phyloP scores from a whole-genome alignment of 2,113 vertebrate species.

The Dicaeum eximium region DNA sequence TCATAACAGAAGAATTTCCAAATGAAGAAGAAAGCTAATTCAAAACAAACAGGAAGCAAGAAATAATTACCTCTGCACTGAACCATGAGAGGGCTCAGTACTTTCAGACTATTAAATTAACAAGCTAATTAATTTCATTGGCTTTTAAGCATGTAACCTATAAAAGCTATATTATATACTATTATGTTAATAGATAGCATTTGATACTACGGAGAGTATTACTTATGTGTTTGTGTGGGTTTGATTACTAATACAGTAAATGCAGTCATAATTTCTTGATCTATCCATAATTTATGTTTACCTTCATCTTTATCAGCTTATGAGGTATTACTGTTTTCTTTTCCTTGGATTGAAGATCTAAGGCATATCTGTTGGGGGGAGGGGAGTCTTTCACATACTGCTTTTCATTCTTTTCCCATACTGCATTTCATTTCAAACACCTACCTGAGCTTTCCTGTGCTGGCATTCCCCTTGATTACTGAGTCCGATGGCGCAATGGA shows the following conservation, averaged over 20 bases:
- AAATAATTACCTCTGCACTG: not conserved
- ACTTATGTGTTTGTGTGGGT: not conserved
- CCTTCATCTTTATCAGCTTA: not conserved
- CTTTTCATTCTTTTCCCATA: not conserved
- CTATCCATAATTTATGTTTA: not conserved
- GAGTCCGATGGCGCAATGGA: not conserved
- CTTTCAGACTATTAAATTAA: not conserved
- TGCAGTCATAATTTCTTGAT: not conserved
- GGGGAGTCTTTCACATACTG: not conserved
- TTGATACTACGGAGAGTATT: not conserved
- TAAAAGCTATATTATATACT: not conserved
- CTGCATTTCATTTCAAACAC: not conserved
- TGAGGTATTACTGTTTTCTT: not conserved
- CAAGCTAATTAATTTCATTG: not conserved
- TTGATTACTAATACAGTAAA: not conserved
- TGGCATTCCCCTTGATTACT: not conserved
- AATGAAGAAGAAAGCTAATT: not conserved
- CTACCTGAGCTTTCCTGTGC: not conserved
- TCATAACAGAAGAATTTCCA: conserved; percentile 16
- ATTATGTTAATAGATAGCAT: not conserved
- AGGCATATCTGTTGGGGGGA: not conserved
- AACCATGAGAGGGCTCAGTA: not conserved
- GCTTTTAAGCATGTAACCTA: not conserved
- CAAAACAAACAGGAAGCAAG: conserved; percentile 35
- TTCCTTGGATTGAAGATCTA: not conserved